phyloP scores from a whole-genome alignment of 2,113 vertebrate species.

The Crocuta crocuta region DNA sequence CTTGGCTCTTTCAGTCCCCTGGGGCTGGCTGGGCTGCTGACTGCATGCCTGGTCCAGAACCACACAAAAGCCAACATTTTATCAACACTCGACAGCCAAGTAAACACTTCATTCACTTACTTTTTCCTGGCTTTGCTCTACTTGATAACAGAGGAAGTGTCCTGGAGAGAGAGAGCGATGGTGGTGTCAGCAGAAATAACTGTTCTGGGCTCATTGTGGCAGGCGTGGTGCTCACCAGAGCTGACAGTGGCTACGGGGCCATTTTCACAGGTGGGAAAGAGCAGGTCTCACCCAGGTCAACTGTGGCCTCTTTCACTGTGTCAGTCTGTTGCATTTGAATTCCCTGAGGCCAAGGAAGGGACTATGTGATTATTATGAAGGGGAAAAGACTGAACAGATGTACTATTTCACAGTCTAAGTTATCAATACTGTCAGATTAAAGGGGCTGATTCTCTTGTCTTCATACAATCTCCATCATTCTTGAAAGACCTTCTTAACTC shows the following conservation, averaged over 20 bases:
- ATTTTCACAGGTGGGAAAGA: not conserved
- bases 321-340: not conserved
- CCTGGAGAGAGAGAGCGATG: conserved; percentile 23
- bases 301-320: rapidly evolving
- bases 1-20: not conserved
- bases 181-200: not conserved
- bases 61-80: conserved; percentile 52
- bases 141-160: conserved; percentile 67
- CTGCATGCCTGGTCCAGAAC: not conserved
- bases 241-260: rapidly evolving
- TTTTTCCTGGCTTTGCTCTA: conserved; percentile 38
- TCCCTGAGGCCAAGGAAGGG: not conserved
- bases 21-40: not conserved
- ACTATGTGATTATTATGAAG: not conserved
- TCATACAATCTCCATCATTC: rapidly evolving
- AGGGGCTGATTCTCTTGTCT: no score
- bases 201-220: rapidly evolving
- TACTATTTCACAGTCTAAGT: not conserved
- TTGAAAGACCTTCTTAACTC: not conserved
- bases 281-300: not conserved
- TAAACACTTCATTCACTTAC: conserved; percentile 70
- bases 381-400: not conserved
- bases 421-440: not conserved
- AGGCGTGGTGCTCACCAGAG: rapidly evolving
- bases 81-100: conserved; percentile 61